Conservation (phyloP, 2,797 vertebrate species). For the Petrocephalus sullivani region DNA sequence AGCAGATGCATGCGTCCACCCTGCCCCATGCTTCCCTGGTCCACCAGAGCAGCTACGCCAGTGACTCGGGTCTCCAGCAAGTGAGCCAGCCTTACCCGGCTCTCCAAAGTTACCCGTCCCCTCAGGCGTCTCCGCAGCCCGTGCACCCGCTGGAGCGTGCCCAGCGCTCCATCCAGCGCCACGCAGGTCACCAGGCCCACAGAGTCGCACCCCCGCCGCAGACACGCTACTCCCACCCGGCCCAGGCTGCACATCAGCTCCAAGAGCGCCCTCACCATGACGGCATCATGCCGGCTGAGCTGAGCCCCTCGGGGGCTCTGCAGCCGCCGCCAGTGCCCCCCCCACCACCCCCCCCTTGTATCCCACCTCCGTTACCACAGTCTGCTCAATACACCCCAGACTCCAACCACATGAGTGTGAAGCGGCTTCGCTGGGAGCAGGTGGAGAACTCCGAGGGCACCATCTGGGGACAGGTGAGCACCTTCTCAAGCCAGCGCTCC, state of each 20-base stretch:
- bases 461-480: conserved; percentile 90
- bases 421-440: conserved; percentile 96
- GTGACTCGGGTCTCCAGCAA: conserved; percentile 50
- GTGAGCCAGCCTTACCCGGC: conserved; percentile 60
- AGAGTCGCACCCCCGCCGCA: conserved; percentile 38
- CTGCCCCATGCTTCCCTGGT: conserved; percentile 32
- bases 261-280: conserved; percentile 42
- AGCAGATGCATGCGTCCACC: conserved; percentile 34
- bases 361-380: conserved; percentile 66
- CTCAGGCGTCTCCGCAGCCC: conserved; percentile 33
- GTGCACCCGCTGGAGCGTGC: conserved; percentile 10
- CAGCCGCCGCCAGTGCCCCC: conserved; percentile 62
- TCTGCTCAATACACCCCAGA: conserved; percentile 68
- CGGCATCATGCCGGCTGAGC: not conserved
- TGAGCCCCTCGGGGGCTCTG: conserved; percentile 30
- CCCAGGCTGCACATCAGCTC: conserved; percentile 48
- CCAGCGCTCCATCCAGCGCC: conserved; percentile 60
- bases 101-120: conserved; percentile 37
- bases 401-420: conserved; percentile 94
- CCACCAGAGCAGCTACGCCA: conserved; percentile 35
- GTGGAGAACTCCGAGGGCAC: conserved; percentile 98
- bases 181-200: conserved; percentile 62
- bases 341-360: conserved; percentile 61
- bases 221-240: conserved; percentile 26
- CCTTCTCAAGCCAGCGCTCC: not conserved